These are phyloP conservation scores for Hemibagrus guttatus DNA, from an alignment of 2,797 vertebrate genomes.

Conservation along the genomic window DNA sequence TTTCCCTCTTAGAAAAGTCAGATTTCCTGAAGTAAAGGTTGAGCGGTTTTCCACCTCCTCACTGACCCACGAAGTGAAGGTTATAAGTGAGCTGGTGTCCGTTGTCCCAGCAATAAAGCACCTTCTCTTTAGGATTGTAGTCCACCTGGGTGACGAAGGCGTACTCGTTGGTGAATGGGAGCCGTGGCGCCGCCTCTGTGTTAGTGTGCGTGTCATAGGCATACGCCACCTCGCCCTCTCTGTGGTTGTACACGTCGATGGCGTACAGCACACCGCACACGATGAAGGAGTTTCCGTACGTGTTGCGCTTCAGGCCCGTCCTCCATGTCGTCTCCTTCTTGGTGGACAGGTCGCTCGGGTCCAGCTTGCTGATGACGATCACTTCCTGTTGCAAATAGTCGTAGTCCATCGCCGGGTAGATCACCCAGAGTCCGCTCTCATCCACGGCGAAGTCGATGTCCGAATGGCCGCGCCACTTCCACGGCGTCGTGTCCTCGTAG, in stretches of 20 bases:
- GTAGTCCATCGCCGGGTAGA: constrained; percentile 87
- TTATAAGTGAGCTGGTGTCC: constrained; percentile 92
- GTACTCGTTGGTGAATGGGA: constrained; percentile 88
- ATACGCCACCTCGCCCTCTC: constrained; percentile 88
- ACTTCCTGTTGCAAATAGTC: constrained; percentile 89
- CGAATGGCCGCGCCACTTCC: constrained; percentile 97
- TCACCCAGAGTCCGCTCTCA: constrained; percentile 96
- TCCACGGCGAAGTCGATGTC: constrained; percentile 97
- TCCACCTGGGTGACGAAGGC: constrained; percentile 94
- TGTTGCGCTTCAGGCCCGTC: constrained; percentile 86
- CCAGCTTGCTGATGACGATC: constrained; percentile 91
- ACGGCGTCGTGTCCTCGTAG: constrained; percentile 92
- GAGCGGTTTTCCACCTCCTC: constrained; percentile 46
- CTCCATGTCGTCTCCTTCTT: constrained; percentile 93
- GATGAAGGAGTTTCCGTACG: constrained; percentile 95
- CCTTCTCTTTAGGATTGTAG: constrained; percentile 95
- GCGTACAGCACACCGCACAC: constrained; percentile 95
- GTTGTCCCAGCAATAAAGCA: constrained; percentile 97
- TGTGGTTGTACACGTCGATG: constrained; percentile 87
- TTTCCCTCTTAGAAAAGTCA: neutral
- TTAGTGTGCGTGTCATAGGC: constrained; percentile 96
- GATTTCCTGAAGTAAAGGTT: neutral
- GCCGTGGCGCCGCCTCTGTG: constrained; percentile 83
- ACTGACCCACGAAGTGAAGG: constrained; percentile 87
- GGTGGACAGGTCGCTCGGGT: constrained; percentile 87